Percentiles rank a stretch among this genome's conserved stretches.
These are phyloP conservation scores for Erebia aethiops DNA, from an alignment of 2,888 invertebrate species.

Conservation along the genomic window DNA sequence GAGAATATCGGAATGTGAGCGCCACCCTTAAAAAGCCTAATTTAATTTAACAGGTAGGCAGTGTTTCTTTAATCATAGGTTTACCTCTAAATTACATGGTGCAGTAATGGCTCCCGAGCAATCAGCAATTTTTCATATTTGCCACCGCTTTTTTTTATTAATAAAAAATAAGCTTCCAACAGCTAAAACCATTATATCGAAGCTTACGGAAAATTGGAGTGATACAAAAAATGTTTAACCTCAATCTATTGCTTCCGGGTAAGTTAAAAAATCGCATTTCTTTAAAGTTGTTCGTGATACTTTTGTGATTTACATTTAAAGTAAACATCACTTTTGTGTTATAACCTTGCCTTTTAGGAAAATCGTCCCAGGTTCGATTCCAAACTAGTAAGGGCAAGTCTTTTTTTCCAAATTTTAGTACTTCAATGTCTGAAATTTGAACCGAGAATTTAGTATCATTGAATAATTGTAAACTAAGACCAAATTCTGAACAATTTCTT, in stretches of 20 bases:
- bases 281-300: background rate
- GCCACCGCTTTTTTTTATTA: conserved; percentile 70
- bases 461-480: background rate
- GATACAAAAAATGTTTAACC: background rate
- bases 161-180: conserved; percentile 59
- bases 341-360: too few species aligned
- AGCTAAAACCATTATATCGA: conserved; percentile 36
- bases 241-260: background rate
- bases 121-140: conserved; percentile 81
- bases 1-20: conserved; percentile 65
- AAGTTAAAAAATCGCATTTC: background rate
- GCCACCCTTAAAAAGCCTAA: conserved; percentile 80
- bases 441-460: background rate
- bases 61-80: conserved; percentile 79
- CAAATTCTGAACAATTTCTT: background rate
- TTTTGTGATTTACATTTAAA: too few species aligned
- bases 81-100: conserved; percentile 77
- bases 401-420: too few species aligned
- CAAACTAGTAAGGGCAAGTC: too few species aligned
- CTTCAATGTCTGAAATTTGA: background rate
- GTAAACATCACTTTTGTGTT: too few species aligned
- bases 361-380: too few species aligned
- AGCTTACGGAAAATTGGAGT: conserved; percentile 22
- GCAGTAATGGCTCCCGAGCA: conserved; percentile 76
- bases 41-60: conserved; percentile 83